Percentiles rank a stretch among this genome's conserved stretches.
Conservation (phyloP, 1,140 invertebrate species). For the Zaprionus africanus region DNA sequence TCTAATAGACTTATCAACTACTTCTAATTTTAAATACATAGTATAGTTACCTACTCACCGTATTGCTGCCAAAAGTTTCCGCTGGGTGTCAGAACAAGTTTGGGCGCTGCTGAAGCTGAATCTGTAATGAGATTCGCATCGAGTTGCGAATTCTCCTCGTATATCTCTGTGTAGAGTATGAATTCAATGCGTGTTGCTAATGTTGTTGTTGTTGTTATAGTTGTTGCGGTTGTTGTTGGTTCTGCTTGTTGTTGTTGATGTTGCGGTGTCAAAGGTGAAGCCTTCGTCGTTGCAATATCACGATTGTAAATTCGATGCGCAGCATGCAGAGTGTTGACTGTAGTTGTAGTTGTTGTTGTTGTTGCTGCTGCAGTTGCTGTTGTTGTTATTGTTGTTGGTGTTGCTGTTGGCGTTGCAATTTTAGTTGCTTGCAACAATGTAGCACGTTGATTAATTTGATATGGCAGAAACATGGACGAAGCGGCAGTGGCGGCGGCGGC, state of each 20-base stretch:
- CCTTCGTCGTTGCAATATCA: conserved; percentile 72
- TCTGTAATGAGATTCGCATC: conserved; percentile 27
- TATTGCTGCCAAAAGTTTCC: conserved; percentile 77
- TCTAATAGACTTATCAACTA: neutral
- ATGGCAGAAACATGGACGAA: conserved; percentile 77
- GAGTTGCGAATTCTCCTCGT: conserved; percentile 60
- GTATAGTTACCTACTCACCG: conserved; percentile 74
- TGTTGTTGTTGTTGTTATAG: conserved; percentile 33
- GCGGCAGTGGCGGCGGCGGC: conserved; percentile 34
- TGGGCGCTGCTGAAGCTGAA: conserved; percentile 2
- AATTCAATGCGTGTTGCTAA: conserved; percentile 59
- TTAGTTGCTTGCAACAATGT: conserved; percentile 77
- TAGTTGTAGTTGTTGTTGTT: conserved; percentile 4
- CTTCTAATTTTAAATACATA: neutral
- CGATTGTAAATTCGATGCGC: conserved; percentile 76
- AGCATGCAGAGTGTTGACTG: conserved; percentile 43
- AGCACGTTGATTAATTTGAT: conserved; percentile 83
- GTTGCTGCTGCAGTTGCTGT: conserved; percentile 21
- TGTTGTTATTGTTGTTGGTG: conserved; percentile 52
- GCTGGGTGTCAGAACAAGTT: conserved; percentile 25
- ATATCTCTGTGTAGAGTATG: conserved; percentile 70
- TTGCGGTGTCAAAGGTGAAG: conserved; percentile 72
- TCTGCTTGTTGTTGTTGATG: conserved; percentile 31
- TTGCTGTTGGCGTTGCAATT: conserved; percentile 32
- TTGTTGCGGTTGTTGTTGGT: conserved; percentile 33